Evolutionary conservation across 92 coral and sea anemone species (phyloP), one percentile per base, ranked within the genome.

Genomic region (Blastomussa wellsi): DNA sequence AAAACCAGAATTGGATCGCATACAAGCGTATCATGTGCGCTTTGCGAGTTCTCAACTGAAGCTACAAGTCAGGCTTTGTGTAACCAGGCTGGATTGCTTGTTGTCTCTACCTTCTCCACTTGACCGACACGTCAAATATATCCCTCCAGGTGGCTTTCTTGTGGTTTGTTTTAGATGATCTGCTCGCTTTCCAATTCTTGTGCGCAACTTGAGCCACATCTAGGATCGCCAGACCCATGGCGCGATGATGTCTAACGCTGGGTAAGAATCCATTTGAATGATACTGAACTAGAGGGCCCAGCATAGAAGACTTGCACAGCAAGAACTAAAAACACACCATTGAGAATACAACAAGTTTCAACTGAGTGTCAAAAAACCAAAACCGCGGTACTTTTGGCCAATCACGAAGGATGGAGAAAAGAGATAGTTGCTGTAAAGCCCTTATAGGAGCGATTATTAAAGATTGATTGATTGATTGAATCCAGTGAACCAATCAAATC

Each of bases 181-280:
- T 83, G 44, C 88, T 68, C 5, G 92, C 77, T 86, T 88, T 94
- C 89, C 92, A 94, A 91, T 87, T 74, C 62, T 88, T 87, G 57
- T 81, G 90, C 60, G 95, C 98, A 29, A 80, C 93, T 90, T 94
- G 98, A 86, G 98, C 95, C 41, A 94, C 98, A 29, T 87, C 95
- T 39, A 94, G 70, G 42, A 92, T 90, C 16, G 95, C 98, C 68
- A 94, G 86, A 11, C 98, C 98, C 98, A 94, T 90, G 16, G 98
- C 92, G n/a, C 91, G 84, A 33, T 92, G 98, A 70, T 92, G 95
- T 36, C 98, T 89, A 0, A 68, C 42, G 82, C 86, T 94, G 15
- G 98, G 90, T 73, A 94, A 79, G 78, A 94, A 94, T 2, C 98
- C 98, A 35, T 90, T 91, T 5, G 98, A 83, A 75, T 94, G 86